phyloP scores from a whole-genome alignment of 2,888 invertebrate genomes.

The Scaptomyza cyrtandrae region DNA sequence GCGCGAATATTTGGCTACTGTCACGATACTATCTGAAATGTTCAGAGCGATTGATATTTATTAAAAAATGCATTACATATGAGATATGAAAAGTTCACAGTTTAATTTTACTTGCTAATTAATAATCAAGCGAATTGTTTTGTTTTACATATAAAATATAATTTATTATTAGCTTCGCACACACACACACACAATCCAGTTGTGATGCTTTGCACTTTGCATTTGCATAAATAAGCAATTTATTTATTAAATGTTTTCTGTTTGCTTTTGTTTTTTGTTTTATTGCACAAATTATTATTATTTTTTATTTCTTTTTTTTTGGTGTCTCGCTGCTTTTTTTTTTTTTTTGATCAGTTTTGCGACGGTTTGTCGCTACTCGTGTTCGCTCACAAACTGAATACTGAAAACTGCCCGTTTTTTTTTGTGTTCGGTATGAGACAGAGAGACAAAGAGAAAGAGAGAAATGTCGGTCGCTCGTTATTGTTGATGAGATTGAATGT shows the following conservation, averaged over 20 bases:
- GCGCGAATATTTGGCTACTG: neutral
- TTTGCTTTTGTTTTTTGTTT: neutral
- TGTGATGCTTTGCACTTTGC: conserved; percentile 56
- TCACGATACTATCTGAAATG: neutral
- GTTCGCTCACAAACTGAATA: conserved; percentile 55
- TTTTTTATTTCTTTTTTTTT: conserved; percentile 8
- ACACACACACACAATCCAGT: conserved; percentile 38
- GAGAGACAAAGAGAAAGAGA: neutral
- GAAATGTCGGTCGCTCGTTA: conserved; percentile 34
- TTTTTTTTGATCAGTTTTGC: conserved; percentile 17
- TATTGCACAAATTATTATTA: conserved; percentile 10
- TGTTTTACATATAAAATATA: conserved; percentile 47
- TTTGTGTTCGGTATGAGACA: neutral
- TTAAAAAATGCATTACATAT: conserved; percentile 24
- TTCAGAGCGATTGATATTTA: conserved; percentile 7
- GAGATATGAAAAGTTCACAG: conserved; percentile 35
- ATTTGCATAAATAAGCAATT: conserved; percentile 59
- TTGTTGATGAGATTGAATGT: conserved; percentile 44
- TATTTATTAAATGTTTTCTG: conserved; percentile 37
- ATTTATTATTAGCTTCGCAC: conserved; percentile 37
- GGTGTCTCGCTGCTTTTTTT: conserved; percentile 18
- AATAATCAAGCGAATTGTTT: conserved; percentile 53
- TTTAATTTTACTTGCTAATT: conserved; percentile 21
- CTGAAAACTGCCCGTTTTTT: conserved; percentile 42
- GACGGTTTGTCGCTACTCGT: conserved; percentile 55